Evolutionary conservation across 2,888 invertebrate species (phyloP), one percentile per base, ranked within the genome.

Genomic region (Amphiduros pacificus): DNA sequence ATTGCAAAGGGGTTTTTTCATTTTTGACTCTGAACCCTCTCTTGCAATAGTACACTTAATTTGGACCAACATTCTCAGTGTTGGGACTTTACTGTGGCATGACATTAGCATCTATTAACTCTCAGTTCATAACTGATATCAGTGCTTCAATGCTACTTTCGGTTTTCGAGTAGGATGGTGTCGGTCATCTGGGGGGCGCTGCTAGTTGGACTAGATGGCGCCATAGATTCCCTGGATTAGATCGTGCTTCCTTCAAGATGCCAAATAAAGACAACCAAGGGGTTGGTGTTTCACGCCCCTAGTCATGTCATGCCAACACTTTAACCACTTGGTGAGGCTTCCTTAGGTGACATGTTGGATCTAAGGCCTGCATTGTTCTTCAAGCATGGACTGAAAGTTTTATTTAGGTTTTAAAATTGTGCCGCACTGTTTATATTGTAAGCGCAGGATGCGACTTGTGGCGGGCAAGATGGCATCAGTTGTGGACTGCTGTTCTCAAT

Each of bases 331-430:
- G 28, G 59, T 41, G 27, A 53, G 36, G 59, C 59, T 31, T 53
- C 52, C 57, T 57, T 55, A 57, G 61, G 48, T 64, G 64, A 64
- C 64, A 64, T 58, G 64, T 51, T 64, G 64, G 64, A 64, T 52
- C 61, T 57, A 55, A 58, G 40, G 61, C 55, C 48, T 64, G 64
- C 55, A 55, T 51, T 14, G 44, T 41, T 22, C 40, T 27, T 48
- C 44, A 53, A 52, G 36, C 31, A 29, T 44, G 56, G 56, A 48
- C 56, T 55, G 55, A 55, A 55, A 55, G 55, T 55, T 55, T 22
- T 14, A 40, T n/a, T 41, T 27, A 41, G 55, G 49, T 57, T 57
- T 57, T 4, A 44, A 22, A 27, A 22, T 5, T 22, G 48, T 29
- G 22, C 49, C 48, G 29, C 57, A 48, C 29, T 28, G 11, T 3